Base-by-base conservation (phyloP, 2,797 vertebrate genomes). In the Sebastes hubbsi region DNA sequence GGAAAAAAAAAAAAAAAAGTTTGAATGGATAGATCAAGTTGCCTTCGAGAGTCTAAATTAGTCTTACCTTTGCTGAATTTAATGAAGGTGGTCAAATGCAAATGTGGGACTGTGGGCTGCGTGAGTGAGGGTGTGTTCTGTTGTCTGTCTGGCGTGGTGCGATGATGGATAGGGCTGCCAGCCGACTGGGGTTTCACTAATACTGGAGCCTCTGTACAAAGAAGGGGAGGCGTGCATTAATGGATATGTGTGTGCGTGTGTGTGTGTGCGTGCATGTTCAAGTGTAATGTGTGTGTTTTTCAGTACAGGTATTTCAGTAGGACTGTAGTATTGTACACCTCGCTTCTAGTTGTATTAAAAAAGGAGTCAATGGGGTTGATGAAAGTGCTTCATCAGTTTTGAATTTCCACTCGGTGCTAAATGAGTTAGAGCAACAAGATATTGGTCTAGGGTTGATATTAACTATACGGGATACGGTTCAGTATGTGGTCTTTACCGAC, bases 161-260 rank as follows among this genome's bases (percentile, higher is more conserved):
- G 82, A 91, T 94, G 92, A 94, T 94, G 92, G 92, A 94, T 94
- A 63, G 92, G 83, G 74, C 89, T 94, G 93, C 90, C 92, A 93
- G 72, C 62, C 75, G 73, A 59, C 85, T 75, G 87, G 88, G 82
- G 88, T 87, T 86, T 89, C 90, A 75, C 90, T 92, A 89, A 92
- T 91, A 88, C 91, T 42, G 73, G 72, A 67, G 85, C 87, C 87
- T 90, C 83, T 64, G 69, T 77, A 81, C 83, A 84, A 86, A 81
- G 82, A 72, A 87, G 89, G 75, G 81, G 82, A 88, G 90, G 85
- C 82, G 69, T 71, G 82, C 84, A 77, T 88, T 87, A 79, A 84
- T 82, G 88, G 54, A 22, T 73, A 67, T 78, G 83, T 22, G 22
- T 22, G 22, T 22, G 22, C 2, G 24, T 70, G 52, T 29, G 67